Conservation (phyloP, 2,797 vertebrate species). For the Arnoldichthys spilopterus region DNA sequence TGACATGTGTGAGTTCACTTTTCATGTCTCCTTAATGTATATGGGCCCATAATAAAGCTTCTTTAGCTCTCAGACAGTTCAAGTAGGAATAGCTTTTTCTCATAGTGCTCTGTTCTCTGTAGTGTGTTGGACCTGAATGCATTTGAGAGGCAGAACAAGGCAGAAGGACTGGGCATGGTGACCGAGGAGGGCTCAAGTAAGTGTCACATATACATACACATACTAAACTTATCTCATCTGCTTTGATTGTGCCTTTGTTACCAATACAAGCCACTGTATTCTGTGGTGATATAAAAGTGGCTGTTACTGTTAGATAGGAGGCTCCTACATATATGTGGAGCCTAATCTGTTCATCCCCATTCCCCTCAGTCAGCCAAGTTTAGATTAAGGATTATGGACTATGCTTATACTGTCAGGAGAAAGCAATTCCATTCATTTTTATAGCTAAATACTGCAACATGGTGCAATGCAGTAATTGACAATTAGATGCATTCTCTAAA, state of each 20-base stretch:
- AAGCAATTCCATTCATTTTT: neutral
- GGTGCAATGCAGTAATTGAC: neutral
- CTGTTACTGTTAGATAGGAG: neutral
- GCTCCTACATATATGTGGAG: neutral
- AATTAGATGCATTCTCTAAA: neutral
- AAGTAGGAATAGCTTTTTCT: neutral
- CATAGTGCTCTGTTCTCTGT: constrained; percentile 49
- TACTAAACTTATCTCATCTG: constrained; percentile 6
- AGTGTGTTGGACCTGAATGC: constrained; percentile 98
- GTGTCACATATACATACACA: constrained; percentile 64
- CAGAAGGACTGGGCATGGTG: constrained; percentile 98
- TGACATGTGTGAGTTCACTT: neutral
- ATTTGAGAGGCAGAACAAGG: constrained; percentile 99
- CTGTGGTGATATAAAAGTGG: too few species aligned
- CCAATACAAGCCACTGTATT: too few species aligned
- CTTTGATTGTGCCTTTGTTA: neutral
- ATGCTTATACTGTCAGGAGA: neutral
- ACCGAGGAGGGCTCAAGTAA: constrained; percentile 99
- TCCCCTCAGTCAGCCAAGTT: neutral
- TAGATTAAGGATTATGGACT: neutral
- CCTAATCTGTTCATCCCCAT: constrained; percentile 13
- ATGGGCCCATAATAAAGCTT: too few species aligned
- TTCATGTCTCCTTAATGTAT: too few species aligned
- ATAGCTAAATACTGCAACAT: constrained; percentile 19
- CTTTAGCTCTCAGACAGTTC: too few species aligned